phyloP scores from a whole-genome alignment of 2,888 invertebrate species.

The Thymelicus lineola region DNA sequence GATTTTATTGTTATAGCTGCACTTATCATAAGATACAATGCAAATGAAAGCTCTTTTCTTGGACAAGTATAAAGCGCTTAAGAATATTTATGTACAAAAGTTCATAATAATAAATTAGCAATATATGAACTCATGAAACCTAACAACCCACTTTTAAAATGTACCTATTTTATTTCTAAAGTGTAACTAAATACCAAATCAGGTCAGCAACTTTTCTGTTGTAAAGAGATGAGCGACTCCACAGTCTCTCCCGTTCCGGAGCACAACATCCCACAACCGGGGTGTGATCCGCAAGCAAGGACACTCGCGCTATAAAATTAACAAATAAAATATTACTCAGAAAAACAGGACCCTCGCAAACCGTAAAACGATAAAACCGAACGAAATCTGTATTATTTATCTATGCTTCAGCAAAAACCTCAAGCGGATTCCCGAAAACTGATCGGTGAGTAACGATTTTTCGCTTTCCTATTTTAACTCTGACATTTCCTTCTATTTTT shows the following conservation, averaged over 20 bases:
- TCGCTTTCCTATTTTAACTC: constrained; percentile 53
- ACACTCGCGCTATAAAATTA: constrained; percentile 67
- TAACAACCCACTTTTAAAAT: too few species aligned
- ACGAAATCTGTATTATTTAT: constrained; percentile 29
- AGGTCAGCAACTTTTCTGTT: neutral
- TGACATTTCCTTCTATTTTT: constrained; percentile 50
- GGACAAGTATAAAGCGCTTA: too few species aligned
- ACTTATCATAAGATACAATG: neutral
- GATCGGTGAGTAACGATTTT: constrained; percentile 71
- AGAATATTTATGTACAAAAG: too few species aligned
- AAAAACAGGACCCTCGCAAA: constrained; percentile 39
- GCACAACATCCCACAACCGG: constrained; percentile 72
- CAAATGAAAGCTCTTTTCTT: too few species aligned
- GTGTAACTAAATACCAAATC: constrained; percentile 32
- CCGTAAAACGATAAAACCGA: constrained; percentile 35
- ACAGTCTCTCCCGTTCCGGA: constrained; percentile 38
- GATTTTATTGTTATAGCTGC: too few species aligned
- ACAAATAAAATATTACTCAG: constrained; percentile 61
- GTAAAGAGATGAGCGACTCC: constrained; percentile 52
- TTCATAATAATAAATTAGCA: too few species aligned
- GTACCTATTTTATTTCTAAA: constrained; percentile 14
- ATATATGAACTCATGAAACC: too few species aligned
- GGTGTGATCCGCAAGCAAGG: constrained; percentile 75
- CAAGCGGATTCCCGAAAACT: constrained; percentile 40
- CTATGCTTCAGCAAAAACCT: constrained; percentile 34